These are phyloP conservation scores for Gymnobelideus leadbeateri DNA, from an alignment of 2,113 vertebrate species.

Conservation along the genomic window DNA sequence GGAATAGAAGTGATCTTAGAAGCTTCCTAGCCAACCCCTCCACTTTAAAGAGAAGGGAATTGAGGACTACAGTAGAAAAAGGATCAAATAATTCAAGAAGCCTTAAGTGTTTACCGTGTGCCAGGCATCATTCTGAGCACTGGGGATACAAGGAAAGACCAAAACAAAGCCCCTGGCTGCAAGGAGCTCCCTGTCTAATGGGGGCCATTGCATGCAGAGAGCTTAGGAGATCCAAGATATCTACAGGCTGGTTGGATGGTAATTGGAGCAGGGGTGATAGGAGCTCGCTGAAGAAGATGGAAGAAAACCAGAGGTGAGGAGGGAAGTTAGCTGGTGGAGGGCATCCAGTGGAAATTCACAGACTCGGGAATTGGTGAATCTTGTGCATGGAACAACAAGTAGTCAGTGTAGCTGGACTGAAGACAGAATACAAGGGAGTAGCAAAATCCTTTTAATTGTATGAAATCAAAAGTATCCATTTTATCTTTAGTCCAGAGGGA, in stretches of 20 bases:
- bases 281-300: neutral
- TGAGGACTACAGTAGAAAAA: neutral
- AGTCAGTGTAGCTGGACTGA: neutral
- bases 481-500: neutral
- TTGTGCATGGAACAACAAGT: neutral
- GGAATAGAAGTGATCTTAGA: neutral
- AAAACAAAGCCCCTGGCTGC: neutral
- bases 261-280: neutral
- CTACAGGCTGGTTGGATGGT: too few relatives aligned
- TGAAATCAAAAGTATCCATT: neutral
- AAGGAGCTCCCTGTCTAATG: neutral
- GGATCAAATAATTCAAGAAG: neutral
- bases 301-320: neutral
- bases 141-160: neutral
- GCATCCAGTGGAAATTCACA: neutral
- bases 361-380: neutral
- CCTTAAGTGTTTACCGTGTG: neutral
- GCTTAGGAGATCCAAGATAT: too few relatives aligned
- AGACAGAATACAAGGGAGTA: neutral
- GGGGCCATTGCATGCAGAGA: neutral
- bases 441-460: neutral
- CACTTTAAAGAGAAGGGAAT: neutral
- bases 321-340: neutral
- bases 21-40: neutral
- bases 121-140: neutral